A percentile compares a stretch with the other conserved stretches of the same genome.
Conservation (phyloP, 2,113 vertebrate genomes). For the Desmodus rotundus region DNA sequence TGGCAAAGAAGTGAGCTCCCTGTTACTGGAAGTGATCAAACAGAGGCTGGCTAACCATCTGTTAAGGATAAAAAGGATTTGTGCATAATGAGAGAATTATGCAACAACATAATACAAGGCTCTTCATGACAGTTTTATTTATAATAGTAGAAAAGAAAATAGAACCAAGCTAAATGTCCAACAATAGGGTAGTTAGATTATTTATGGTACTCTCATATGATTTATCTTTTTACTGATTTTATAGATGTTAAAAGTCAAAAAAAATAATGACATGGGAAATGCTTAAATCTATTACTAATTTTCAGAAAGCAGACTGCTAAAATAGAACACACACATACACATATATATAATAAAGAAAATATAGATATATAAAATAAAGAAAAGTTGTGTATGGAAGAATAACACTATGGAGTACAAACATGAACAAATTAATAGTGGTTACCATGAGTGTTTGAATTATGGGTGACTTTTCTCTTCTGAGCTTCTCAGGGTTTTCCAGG, state of each 20-base stretch:
- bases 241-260: conserved; percentile 15
- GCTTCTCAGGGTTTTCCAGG: not conserved
- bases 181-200: conserved; percentile 36
- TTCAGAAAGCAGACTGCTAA: not conserved
- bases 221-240: not conserved
- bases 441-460: not conserved
- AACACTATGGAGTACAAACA: not conserved
- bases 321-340: not conserved
- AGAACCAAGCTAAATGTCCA: conserved; percentile 62
- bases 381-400: not conserved
- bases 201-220: not conserved
- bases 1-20: conserved; percentile 77
- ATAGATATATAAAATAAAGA: not conserved
- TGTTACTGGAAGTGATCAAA: conserved; percentile 77
- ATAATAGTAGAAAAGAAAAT: conserved; percentile 58
- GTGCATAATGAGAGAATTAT: conserved; percentile 68
- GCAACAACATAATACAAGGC: conserved; percentile 61
- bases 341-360: too few relatives aligned
- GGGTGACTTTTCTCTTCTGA: not conserved
- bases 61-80: conserved; percentile 68
- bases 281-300: not conserved
- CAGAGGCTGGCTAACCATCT: conserved; percentile 75
- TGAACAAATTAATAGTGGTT: not conserved
- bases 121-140: conserved; percentile 68
- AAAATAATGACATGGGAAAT: not conserved